Percentiles rank a stretch among this genome's conserved stretches.
Conservation (phyloP, 2,797 vertebrate species). For the Myotis findleyi region DNA sequence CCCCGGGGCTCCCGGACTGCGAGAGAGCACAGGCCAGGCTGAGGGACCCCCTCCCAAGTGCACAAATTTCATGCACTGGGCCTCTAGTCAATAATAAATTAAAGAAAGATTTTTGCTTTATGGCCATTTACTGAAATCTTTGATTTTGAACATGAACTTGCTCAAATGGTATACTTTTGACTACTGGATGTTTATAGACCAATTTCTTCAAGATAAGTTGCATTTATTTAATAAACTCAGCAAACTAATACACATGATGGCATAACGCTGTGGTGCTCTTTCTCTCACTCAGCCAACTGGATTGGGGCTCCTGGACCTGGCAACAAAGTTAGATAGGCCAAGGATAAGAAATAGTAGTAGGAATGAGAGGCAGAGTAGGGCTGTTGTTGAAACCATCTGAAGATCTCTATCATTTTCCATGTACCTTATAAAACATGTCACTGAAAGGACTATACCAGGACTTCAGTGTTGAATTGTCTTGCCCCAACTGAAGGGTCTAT, state of each 20-base stretch:
- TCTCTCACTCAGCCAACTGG: not conserved
- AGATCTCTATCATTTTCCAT: not conserved
- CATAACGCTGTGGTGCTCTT: rapidly evolving
- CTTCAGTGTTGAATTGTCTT: not conserved
- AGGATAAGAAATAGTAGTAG: not conserved
- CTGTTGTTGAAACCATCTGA: not conserved
- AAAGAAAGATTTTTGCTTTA: not conserved
- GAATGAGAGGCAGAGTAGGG: not conserved
- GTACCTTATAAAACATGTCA: not conserved
- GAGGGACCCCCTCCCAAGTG: too few species aligned
- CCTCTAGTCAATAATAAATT: not conserved
- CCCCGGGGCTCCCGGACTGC: rapidly evolving
- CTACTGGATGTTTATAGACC: not conserved
- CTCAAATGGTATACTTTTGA: not conserved
- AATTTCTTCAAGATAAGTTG: not conserved
- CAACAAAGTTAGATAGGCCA: not conserved
- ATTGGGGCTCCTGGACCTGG: not conserved
- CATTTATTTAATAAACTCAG: not conserved
- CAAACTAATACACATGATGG: not conserved
- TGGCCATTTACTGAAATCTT: not conserved
- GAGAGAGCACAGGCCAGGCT: too few species aligned
- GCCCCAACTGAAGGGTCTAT: not conserved
- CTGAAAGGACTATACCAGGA: not conserved
- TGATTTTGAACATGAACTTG: not conserved
- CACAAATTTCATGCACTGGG: too few species aligned